Conservation (phyloP, 2,797 vertebrate species). For the Oryzias sinensis region DNA sequence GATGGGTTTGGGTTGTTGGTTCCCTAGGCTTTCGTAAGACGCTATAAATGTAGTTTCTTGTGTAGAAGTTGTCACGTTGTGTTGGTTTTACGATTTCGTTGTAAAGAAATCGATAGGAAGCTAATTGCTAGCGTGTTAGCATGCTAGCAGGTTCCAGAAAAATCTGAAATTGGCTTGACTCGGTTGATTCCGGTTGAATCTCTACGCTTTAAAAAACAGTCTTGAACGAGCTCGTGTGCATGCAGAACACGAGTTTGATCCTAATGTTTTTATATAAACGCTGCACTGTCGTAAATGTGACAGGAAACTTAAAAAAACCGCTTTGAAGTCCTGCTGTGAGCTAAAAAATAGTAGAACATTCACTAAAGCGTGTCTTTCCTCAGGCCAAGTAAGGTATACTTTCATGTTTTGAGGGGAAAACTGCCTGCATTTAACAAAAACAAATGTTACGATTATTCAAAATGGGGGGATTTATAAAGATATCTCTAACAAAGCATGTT, state of each 20-base stretch:
- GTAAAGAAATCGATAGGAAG: background rate
- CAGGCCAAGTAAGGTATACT: no score
- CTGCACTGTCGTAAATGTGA: accelerated
- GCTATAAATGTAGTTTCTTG: no score
- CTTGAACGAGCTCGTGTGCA: no score
- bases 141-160: slow-evolving; percentile 46
- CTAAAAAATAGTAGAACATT: background rate
- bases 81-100: background rate
- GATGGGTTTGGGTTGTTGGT: no score
- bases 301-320: accelerated
- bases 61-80: background rate
- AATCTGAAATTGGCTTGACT: slow-evolving; percentile 17
- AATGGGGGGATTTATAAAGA: no score
- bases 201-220: background rate
- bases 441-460: slow-evolving; percentile 5
- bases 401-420: no score
- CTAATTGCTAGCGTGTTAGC: slow-evolving; percentile 13
- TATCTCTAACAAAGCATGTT: no score
- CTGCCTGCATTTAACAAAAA: background rate
- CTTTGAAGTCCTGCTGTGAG: background rate
- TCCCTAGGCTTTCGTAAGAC: background rate
- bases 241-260: no score
- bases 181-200: background rate
- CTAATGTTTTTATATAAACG: background rate
- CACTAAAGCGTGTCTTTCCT: no score